Percentiles rank a stretch among this genome's conserved stretches.
Conservation (phyloP, 2,797 vertebrate species). For the Hippopotamyrus pictus region DNA sequence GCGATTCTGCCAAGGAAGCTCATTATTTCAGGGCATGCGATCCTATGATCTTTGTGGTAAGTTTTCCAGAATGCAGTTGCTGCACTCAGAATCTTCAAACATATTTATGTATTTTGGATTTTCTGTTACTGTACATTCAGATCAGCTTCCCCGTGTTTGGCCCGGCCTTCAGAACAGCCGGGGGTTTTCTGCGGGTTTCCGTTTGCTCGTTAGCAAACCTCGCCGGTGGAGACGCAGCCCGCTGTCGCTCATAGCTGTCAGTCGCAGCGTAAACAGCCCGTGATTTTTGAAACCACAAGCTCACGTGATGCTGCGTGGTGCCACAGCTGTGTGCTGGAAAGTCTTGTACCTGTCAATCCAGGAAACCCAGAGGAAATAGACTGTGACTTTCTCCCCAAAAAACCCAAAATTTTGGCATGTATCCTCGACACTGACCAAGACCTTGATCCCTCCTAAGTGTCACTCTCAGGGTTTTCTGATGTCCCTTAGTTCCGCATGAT, state of each 20-base stretch:
- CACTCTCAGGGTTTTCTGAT: neutral
- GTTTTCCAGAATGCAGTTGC: neutral
- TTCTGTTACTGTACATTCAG: neutral
- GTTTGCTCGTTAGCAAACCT: neutral
- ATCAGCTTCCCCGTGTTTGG: neutral
- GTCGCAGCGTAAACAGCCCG: neutral
- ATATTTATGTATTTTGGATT: neutral
- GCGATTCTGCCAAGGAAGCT: neutral
- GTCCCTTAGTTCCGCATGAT: neutral
- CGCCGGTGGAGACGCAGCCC: neutral
- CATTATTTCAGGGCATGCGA: neutral
- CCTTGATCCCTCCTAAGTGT: neutral
- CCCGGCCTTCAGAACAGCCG: neutral
- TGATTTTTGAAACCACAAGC: neutral
- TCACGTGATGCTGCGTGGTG: neutral
- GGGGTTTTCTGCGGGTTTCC: neutral
- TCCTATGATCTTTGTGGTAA: neutral
- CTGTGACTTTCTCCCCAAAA: neutral
- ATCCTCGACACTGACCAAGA: neutral
- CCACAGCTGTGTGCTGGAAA: neutral
- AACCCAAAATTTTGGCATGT: neutral
- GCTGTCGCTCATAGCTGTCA: neutral
- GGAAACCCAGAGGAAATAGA: neutral
- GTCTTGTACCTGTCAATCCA: neutral
- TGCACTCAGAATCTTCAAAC: neutral